A percentile compares a stretch with the other conserved stretches of the same genome.
These are phyloP conservation scores for Coregonus ussuriensis DNA, from an alignment of 2,797 vertebrate species.

Conservation along the genomic window DNA sequence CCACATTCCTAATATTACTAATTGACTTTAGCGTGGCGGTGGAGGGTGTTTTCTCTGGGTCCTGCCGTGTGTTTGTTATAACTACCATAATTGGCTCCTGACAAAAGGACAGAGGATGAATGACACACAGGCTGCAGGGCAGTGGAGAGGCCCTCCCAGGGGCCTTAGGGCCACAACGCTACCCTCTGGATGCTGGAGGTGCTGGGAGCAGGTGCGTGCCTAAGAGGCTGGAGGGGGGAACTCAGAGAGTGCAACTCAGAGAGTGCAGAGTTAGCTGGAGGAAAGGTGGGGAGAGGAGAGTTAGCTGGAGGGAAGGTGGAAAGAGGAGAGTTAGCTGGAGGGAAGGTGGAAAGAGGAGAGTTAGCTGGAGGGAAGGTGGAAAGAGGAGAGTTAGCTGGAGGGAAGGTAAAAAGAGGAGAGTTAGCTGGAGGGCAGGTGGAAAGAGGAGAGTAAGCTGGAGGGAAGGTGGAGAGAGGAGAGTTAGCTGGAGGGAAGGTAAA, in stretches of 20 bases:
- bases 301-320: no score
- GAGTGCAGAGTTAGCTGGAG: conserved; percentile 51
- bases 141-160: conserved; percentile 20
- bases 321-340: no score
- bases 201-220: conserved; percentile 76
- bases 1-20: conserved; percentile 71
- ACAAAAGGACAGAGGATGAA: conserved; percentile 63
- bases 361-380: no score
- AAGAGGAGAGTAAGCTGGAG: no score
- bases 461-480: no score
- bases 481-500: no score
- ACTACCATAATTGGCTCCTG: conserved; percentile 57
- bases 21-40: conserved; percentile 55
- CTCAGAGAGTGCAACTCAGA: conserved; percentile 61
- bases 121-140: conserved; percentile 38
- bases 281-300: no score
- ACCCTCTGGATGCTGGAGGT: conserved; percentile 57
- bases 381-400: no score
- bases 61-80: conserved; percentile 56
- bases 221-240: conserved; percentile 68
- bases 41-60: conserved; percentile 50
- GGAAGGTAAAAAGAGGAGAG: no score
- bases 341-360: no score
- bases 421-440: no score
- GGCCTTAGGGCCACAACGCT: conserved; percentile 52